Conservation (phyloP, 1,140 invertebrate genomes). For the Macrocentrus cingulum region DNA sequence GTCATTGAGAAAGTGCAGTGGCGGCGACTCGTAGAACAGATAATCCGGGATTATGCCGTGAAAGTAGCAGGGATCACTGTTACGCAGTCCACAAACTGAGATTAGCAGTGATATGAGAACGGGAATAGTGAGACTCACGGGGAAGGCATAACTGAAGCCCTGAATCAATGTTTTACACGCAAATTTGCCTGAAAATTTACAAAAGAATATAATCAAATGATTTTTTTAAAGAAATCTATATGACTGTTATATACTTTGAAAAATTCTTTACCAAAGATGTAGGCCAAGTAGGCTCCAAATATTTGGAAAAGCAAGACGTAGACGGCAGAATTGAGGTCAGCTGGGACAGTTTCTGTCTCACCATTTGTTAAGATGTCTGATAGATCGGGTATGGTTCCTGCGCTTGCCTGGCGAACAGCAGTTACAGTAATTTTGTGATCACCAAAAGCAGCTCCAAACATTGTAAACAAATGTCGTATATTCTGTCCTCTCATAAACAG, state of each 20-base stretch:
- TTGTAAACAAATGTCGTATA: conserved; percentile 75
- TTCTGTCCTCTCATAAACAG: conserved; percentile 75
- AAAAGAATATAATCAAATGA: too few species aligned
- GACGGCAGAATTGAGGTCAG: conserved; percentile 71
- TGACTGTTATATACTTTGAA: too few species aligned
- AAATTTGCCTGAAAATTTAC: conserved; percentile 74
- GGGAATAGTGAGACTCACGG: conserved; percentile 89
- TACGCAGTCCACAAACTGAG: conserved; percentile 82
- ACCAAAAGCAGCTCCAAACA: conserved; percentile 74
- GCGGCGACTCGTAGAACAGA: conserved; percentile 86
- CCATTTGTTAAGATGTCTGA: conserved; percentile 71
- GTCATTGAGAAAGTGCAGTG: conserved; percentile 77
- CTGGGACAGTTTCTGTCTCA: conserved; percentile 70
- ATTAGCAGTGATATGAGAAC: conserved; percentile 86
- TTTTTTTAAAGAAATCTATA: too few species aligned
- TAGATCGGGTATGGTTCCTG: conserved; percentile 69
- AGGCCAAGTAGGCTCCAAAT: conserved; percentile 81
- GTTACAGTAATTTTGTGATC: conserved; percentile 78
- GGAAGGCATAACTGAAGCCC: conserved; percentile 94
- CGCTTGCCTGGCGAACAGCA: conserved; percentile 63
- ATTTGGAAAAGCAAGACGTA: conserved; percentile 83
- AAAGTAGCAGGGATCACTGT: conserved; percentile 86
- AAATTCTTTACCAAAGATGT: conserved; percentile 83
- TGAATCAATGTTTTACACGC: conserved; percentile 96
- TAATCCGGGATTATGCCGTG: conserved; percentile 83